Evolutionary conservation across 2,113 vertebrate genomes (phyloP), one percentile per base, ranked within the genome.

Genomic region (Camelus bactrianus): DNA sequence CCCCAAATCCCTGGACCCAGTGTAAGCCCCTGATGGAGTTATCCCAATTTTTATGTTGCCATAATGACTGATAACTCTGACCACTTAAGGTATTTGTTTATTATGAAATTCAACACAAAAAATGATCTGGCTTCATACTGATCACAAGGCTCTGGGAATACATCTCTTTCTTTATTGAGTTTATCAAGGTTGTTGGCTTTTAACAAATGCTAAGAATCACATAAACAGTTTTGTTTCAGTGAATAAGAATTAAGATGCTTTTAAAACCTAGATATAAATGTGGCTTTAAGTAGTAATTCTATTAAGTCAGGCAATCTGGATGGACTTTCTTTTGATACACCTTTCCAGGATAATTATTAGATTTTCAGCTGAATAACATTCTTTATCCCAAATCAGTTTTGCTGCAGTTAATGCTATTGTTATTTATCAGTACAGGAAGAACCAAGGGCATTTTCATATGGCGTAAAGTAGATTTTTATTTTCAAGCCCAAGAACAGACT

Each of bases 401-500:
- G 65, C 94, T 82, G n/a, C 70, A 26, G 30, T 50, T 83, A 52
- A 24, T 77, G 16, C 32, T 93, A 26, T 62, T 95, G 62, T 96
- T 83, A 87, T 89, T 96, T 96, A 95, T 91, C 81, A n/a, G 42
- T 26, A 11, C 14, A 65, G 46, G 58, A 79, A 72, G 62, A 93
- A 94, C 73, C 73, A 92, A 91, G 67, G 67, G 38, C 67, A 96
- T 91, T 96, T 97, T 94, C 81, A 92, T 54, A n/a, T 52, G 52
- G 50, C 19, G 8, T 83, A 48, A 93, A 95, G 46, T 54, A 82
- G 88, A 85, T 75, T 97, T 96, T 77, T 89, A 96, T 96, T 96
- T 95, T 86, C 28, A 83, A 97, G 93, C 20, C 24, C 6, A 50
- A 86, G 88, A 97, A 89, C 20, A 96, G 76, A 83, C 69, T 86